Percentiles rank a stretch among this genome's conserved stretches.
These are phyloP conservation scores for Notothenia coriiceps DNA, from an alignment of 2,113 vertebrate species.

Conservation along the genomic window DNA sequence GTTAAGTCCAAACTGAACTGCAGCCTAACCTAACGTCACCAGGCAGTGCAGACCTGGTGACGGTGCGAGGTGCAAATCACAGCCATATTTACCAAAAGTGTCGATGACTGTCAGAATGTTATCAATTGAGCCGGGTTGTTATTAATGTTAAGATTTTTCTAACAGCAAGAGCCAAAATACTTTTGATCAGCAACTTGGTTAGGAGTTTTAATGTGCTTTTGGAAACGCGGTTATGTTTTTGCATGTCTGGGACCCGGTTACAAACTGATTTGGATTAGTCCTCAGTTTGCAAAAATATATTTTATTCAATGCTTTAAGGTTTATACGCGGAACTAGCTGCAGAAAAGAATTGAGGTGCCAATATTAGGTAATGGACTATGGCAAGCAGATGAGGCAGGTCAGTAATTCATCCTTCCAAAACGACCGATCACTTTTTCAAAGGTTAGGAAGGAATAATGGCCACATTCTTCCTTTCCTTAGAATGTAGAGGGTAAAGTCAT, in stretches of 20 bases:
- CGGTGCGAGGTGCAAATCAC: neutral
- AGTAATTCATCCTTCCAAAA: constrained; percentile 49
- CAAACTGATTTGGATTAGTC: neutral
- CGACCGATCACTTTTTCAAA: constrained; percentile 16
- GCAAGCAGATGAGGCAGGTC: constrained; percentile 53
- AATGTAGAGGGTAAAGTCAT: constrained; percentile 27
- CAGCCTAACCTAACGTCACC: neutral
- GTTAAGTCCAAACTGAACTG: constrained; percentile 13
- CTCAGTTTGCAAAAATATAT: constrained; percentile 1
- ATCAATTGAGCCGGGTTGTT: neutral
- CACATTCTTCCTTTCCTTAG: neutral
- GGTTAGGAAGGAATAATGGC: constrained; percentile 8
- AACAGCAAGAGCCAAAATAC: neutral
- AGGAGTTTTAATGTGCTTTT: constrained; percentile 5
- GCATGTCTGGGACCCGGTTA: neutral
- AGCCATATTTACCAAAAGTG: constrained; percentile 25
- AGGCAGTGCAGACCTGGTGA: neutral
- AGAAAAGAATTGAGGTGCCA: constrained; percentile 7
- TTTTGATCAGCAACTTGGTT: neutral
- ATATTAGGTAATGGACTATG: constrained; percentile 20
- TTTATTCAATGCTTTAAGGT: constrained; percentile 8
- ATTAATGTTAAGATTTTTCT: neutral
- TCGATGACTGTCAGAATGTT: neutral
- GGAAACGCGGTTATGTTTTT: constrained; percentile 2
- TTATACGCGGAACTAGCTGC: neutral